These are phyloP conservation scores for Ambastaia sidthimunki DNA, from an alignment of 2,797 vertebrate genomes.

Conservation along the genomic window DNA sequence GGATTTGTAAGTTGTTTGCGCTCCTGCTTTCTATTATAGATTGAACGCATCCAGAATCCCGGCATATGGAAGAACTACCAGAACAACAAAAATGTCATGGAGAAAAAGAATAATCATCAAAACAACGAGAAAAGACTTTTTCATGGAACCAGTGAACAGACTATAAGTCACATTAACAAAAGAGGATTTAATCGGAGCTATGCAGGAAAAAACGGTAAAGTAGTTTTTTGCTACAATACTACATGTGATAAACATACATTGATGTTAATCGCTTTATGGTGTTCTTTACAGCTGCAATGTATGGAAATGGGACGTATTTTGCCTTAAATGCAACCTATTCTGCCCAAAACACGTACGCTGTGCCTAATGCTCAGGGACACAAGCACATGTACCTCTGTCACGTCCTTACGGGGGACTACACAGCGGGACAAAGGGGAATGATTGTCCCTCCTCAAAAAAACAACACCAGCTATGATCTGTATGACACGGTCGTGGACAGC, in stretches of 20 bases:
- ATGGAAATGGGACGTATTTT: conserved; percentile 89
- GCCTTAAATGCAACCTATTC: conserved; percentile 83
- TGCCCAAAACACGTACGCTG: conserved; percentile 72
- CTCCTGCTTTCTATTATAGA: conserved; percentile 69
- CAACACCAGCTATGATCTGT: conserved; percentile 62
- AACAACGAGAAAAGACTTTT: conserved; percentile 84
- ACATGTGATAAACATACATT: too few relatives aligned
- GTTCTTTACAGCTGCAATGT: conserved; percentile 72
- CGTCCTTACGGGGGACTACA: conserved; percentile 84
- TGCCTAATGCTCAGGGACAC: conserved; percentile 65
- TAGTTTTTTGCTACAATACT: neutral
- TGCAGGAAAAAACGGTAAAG: conserved; percentile 89
- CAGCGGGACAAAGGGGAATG: conserved; percentile 56
- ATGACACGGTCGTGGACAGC: conserved; percentile 83
- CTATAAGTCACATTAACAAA: conserved; percentile 73
- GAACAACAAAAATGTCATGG: conserved; percentile 79
- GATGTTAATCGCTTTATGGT: neutral
- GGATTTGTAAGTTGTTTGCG: too few relatives aligned
- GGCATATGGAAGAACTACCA: conserved; percentile 82
- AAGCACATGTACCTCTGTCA: conserved; percentile 86
- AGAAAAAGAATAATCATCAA: conserved; percentile 75
- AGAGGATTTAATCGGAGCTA: conserved; percentile 89
- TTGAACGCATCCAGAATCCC: conserved; percentile 88
- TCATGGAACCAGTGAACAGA: conserved; percentile 81
- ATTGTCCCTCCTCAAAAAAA: conserved; percentile 78